Evolutionary conservation across 2,888 invertebrate genomes (phyloP), one percentile per base, ranked within the genome.

Genomic region (Drosophila robusta): DNA sequence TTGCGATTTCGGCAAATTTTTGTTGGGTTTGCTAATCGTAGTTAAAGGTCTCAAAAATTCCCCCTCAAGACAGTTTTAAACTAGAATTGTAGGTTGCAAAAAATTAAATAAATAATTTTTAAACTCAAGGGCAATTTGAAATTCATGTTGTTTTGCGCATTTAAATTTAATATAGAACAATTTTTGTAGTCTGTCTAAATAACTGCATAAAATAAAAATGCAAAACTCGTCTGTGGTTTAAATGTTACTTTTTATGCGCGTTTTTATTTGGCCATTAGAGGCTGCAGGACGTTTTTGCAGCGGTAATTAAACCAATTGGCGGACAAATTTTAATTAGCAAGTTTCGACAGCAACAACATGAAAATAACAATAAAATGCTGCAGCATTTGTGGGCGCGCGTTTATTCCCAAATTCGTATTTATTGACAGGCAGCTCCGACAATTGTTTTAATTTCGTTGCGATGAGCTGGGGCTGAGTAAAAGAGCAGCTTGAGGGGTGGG

Each of bases 271-370:
- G 45, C 49, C 47, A 71, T 80, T 86, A 68, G 82, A 64, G 80
- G 76, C 41, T 69, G 52, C 56, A 34, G 29, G 49, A 74, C 66
- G 39, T 36, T 62, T 70, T 73, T 72, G 65, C 61, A 56, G 84
- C 84, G 61, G 71, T 87, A 78, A 87, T 83, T 84, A 87, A 84
- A 76, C 70, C 84, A 81, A 78, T 81, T 75, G 76, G 55, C 66
- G 65, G 55, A 78, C 71, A 83, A 84, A 84, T 81, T 87, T 87
- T 83, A 87, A 87, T 84, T 87, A 84, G 69, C 72, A 65, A 72
- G 52, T 62, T 66, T 68, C 57, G 34, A 36, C 58, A 46, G 32
- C 57, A 29, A 14, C 34, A 54, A 29, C 57, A 57, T 32, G 50
- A 63, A 46, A 65, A 64, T 24, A 60, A 44, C 61, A 73, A 76